A percentile compares a stretch with the other conserved stretches of the same genome.
Evolutionary conservation across 2,888 invertebrate genomes (phyloP).

Genomic region (Stramonita haemastoma): DNA sequence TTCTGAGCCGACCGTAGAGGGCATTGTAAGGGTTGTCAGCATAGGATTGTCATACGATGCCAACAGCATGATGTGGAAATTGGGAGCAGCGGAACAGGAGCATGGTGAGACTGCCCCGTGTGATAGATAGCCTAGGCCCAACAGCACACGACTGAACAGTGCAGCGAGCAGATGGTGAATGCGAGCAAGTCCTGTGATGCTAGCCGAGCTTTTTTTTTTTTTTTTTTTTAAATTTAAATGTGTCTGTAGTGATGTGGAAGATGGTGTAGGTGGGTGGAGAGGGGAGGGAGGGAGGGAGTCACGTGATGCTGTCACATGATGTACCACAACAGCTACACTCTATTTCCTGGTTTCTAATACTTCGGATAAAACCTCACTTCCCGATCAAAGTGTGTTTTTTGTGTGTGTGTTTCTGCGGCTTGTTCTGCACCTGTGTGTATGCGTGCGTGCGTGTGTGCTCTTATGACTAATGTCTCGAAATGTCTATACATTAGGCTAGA

Average conservation of each 20-base stretch:
- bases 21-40: no score
- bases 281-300: not conserved
- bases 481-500: not conserved
- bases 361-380: slow-evolving; percentile 39
- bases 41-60: no score
- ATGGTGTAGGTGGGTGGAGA: not conserved
- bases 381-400: not conserved
- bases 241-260: not conserved
- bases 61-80: no score
- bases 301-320: slow-evolving; percentile 9
- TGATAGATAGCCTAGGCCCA: no score
- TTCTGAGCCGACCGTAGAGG: not conserved
- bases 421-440: not conserved
- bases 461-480: not conserved
- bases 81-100: no score
- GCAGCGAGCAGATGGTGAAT: slow-evolving; percentile 9
- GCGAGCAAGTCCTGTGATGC: slow-evolving; percentile 9
- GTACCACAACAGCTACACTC: slow-evolving; percentile 28
- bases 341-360: slow-evolving; percentile 35
- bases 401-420: not conserved
- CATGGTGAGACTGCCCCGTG: no score
- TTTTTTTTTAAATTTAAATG: not conserved
- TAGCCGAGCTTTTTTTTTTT: not conserved
- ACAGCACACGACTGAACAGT: not conserved
- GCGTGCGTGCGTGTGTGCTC: not conserved